Base-by-base conservation (phyloP, 2,888 invertebrate genomes). In the Drosophila nr. perissopoda region DNA sequence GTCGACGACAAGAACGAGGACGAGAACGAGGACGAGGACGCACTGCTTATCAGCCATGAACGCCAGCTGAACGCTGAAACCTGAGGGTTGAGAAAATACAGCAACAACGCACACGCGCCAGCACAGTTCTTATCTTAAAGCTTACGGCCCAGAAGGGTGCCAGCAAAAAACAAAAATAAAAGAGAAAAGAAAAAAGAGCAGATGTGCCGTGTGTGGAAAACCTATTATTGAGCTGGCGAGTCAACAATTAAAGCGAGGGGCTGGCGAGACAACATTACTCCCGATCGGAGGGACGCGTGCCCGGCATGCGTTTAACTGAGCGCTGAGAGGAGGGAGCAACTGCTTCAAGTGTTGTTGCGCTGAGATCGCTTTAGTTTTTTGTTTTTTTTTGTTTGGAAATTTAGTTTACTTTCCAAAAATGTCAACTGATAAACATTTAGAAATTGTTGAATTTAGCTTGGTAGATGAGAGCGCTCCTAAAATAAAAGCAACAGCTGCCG, bases 101-200 rank as follows among this genome's bases (percentile, higher is more conserved):
- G 25, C 25, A 25, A 70, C 48, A 57, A 31, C 40, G 11, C 8
- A 60, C 81, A 59, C 67, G 76, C 63, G 65, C 57, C 70, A 21
- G 58, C 18, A 38, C 51, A 27, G 75, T 72, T 79, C 90, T 90
- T 88, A 88, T 88, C 87, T 88, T 90, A 79, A 87, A 87, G 89
- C 87, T 87, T 73, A 46, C 62, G 52, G 42, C 31, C 36, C 53
- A 38, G 56, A 58, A 70, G 88, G 85, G 85, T 79, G 85, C 56
- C 36, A 53, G 27, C 46, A 42, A 21, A 21, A 46, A 21, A 2
- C 5, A 21, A 21, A n/a, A n/a, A 40, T 21, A 13, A 7, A 46
- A 46, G 7, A 42, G 21, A 21, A 21, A 21, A 13, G 13, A 56
- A 49, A 83, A 89, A 84, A 76, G 82, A 89, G 89, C 91, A 88